Conservation (phyloP, 2,797 vertebrate genomes). For the Falco naumanni region DNA sequence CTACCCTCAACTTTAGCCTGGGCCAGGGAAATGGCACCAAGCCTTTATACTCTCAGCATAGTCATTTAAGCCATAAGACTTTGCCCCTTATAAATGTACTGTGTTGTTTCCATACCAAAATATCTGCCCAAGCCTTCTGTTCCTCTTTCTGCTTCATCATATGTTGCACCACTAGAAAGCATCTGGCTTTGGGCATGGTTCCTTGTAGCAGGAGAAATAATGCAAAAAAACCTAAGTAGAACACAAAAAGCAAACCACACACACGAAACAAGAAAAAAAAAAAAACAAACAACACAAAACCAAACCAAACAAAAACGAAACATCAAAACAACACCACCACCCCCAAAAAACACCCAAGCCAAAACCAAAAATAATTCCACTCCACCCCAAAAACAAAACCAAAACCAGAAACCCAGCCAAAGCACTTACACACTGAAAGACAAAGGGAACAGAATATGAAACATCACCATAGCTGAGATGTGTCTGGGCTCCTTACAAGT, state of each 20-base stretch:
- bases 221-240: not conserved
- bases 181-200: not conserved
- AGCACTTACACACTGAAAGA: not conserved
- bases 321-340: not conserved
- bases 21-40: not conserved
- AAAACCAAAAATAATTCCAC: not conserved
- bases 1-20: not conserved
- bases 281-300: not conserved
- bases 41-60: not conserved
- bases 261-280: not conserved
- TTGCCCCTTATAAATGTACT: not conserved
- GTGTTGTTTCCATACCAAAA: not conserved
- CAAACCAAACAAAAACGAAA: not conserved
- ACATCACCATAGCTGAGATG: not conserved
- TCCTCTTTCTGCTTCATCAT: not conserved
- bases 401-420: not conserved
- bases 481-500: not conserved
- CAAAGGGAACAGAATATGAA: not conserved
- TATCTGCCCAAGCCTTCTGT: not conserved
- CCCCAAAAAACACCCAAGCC: not conserved
- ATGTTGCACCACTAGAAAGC: not conserved
- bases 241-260: not conserved
- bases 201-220: constrained; percentile 3
- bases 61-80: not conserved
- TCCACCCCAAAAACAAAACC: rapidly evolving